Conservation (phyloP, 2,113 vertebrate genomes). For the Hiodon tergisus region DNA sequence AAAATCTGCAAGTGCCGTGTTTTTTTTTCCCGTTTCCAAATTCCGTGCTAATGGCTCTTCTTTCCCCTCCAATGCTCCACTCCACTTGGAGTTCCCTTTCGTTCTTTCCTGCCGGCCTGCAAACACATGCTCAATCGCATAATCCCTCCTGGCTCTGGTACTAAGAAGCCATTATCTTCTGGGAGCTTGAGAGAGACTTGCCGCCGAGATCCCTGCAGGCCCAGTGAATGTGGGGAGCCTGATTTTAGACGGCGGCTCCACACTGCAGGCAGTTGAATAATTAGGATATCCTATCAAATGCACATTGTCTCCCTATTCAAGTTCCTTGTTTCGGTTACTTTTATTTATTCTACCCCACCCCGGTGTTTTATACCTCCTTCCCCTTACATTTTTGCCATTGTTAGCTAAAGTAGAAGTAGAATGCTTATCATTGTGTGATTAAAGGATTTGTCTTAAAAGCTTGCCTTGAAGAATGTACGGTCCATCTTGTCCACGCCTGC, state of each 20-base stretch:
- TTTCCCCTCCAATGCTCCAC: too few relatives aligned
- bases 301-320: neutral
- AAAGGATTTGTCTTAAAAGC: too few relatives aligned
- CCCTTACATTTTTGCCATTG: neutral
- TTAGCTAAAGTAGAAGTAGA: too few relatives aligned
- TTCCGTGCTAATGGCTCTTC: too few relatives aligned
- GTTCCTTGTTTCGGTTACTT: neutral
- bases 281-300: conserved; percentile 3
- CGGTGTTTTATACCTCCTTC: neutral
- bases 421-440: too few relatives aligned
- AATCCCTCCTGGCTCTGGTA: neutral
- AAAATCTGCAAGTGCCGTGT: too few relatives aligned
- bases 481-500: too few relatives aligned
- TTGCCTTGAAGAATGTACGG: too few relatives aligned
- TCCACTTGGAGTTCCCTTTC: neutral
- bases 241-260: conserved; percentile 7
- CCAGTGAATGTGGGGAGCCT: conserved; percentile 8
- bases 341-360: neutral
- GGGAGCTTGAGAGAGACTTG: conserved; percentile 21
- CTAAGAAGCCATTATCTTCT: conserved; percentile 18
- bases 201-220: conserved; percentile 6
- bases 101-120: neutral
- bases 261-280: conserved; percentile 20
- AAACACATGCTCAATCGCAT: neutral
- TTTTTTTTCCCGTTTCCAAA: too few relatives aligned